Conservation (phyloP, 2,888 invertebrate species). For the Noctua janthe region DNA sequence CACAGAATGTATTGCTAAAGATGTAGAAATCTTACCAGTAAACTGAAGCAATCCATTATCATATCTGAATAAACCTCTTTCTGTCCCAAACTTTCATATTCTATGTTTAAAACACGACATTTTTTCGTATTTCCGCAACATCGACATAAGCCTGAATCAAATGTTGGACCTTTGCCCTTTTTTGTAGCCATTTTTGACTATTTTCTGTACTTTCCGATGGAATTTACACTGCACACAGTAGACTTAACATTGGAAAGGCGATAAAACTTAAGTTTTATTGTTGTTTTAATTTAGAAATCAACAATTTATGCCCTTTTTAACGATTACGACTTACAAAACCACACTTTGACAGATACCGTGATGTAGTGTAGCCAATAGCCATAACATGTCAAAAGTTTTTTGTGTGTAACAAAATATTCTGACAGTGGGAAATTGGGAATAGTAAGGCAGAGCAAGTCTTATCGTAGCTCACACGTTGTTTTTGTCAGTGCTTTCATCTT, state of each 20-base stretch:
- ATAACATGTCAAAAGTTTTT: not conserved
- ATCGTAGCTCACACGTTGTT: not conserved
- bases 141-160: constrained; percentile 84
- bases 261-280: not conserved
- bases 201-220: not conserved
- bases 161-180: constrained; percentile 79
- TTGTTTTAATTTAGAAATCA: constrained; percentile 31
- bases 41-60: constrained; percentile 86
- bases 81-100: constrained; percentile 82
- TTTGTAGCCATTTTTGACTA: constrained; percentile 74
- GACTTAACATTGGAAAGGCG: not conserved
- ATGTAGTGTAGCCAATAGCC: constrained; percentile 17
- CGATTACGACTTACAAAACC: not conserved
- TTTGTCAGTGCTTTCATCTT: not conserved
- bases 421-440: not conserved
- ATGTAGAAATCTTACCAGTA: constrained; percentile 75
- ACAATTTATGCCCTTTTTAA: constrained; percentile 11
- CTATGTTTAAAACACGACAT: constrained; percentile 83
- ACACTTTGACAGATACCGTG: not conserved
- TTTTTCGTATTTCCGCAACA: constrained; percentile 85
- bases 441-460: not conserved
- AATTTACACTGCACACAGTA: not conserved
- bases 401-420: not conserved
- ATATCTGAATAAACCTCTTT: constrained; percentile 86
- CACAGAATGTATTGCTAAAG: not conserved